Percentiles rank a stretch among this genome's conserved stretches.
Conservation (phyloP, 2,113 vertebrate genomes). For the Hippocampus abdominalis region DNA sequence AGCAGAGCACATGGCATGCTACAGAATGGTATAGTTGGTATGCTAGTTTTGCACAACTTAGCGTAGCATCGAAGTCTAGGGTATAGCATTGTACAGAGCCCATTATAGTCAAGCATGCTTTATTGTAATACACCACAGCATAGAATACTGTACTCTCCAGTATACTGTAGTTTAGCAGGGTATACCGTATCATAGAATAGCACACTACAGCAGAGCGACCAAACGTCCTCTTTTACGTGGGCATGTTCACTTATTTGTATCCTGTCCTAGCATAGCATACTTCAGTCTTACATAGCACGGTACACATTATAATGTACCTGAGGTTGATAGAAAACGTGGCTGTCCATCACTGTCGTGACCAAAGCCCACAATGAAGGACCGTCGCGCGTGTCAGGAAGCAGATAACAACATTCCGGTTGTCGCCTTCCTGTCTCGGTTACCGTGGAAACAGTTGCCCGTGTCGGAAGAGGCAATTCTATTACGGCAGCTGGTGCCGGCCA, state of each 20-base stretch:
- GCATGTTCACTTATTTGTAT: no score
- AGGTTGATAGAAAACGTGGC: conserved; percentile 26
- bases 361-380: conserved; percentile 16
- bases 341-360: conserved; percentile 35
- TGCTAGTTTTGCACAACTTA: no score
- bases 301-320: not conserved
- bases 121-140: no score
- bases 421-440: conserved; percentile 67
- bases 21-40: no score
- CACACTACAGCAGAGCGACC: no score
- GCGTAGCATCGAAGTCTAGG: no score
- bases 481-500: conserved; percentile 46
- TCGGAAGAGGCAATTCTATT: conserved; percentile 72
- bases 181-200: not conserved
- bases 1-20: no score
- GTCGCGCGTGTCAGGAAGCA: conserved; percentile 47
- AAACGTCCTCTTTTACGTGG: no score
- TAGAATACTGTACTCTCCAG: not conserved
- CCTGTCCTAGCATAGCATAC: no score
- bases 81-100: no score
- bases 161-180: not conserved
- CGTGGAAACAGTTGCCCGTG: conserved; percentile 76
- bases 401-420: conserved; percentile 60
- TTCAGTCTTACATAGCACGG: no score
- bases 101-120: no score